Conservation (phyloP, 2,888 invertebrate genomes). For the Aleiodes testaceus region DNA sequence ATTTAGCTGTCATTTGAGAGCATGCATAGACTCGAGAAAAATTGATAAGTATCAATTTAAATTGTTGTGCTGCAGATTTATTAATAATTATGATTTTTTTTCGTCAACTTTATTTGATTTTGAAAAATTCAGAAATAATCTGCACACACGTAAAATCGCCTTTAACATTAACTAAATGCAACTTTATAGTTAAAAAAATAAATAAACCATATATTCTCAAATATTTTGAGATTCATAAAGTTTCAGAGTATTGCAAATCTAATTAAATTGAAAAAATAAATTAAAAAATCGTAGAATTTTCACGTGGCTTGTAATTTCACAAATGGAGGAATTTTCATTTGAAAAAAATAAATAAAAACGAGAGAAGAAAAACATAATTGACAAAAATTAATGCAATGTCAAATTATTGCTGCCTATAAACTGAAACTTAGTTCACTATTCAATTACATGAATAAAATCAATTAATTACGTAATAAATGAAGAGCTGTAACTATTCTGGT, state of each 20-base stretch:
- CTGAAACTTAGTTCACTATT: slow-evolving; percentile 2
- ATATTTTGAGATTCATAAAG: too few relatives aligned
- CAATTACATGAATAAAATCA: slow-evolving; percentile 8
- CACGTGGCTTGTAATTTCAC: background rate
- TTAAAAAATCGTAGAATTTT: background rate
- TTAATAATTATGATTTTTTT: background rate
- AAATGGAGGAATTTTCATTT: background rate
- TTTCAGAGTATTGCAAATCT: too few relatives aligned
- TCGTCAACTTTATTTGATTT: too few relatives aligned
- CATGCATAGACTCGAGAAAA: slow-evolving; percentile 14
- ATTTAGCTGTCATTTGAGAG: background rate
- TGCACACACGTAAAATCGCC: background rate
- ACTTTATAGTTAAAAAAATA: background rate
- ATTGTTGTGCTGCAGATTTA: background rate
- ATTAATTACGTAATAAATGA: background rate
- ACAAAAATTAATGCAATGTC: background rate
- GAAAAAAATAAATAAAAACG: background rate
- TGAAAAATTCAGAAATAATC: background rate
- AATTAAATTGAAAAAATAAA: background rate
- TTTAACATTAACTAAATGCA: slow-evolving; percentile 4
- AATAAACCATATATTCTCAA: background rate
- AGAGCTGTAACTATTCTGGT: too few relatives aligned
- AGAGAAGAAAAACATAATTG: background rate
- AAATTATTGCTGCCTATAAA: slow-evolving; percentile 24
- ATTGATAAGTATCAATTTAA: background rate